phyloP scores from a whole-genome alignment of 1,140 invertebrate species.

The Papilio xuthus region DNA sequence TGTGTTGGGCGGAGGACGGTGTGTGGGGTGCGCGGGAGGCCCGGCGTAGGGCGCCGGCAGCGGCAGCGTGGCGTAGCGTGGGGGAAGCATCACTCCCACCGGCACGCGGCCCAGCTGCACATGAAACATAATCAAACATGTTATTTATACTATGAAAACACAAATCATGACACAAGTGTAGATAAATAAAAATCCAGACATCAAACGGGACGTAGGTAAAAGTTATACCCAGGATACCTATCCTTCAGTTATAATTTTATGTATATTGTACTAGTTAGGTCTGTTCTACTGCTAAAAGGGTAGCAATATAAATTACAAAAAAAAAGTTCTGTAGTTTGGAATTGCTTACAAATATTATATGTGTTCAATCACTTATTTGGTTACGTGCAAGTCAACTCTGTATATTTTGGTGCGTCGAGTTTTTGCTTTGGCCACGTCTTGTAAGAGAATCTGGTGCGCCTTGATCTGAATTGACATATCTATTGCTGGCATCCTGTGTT shows the following conservation, averaged over 20 bases:
- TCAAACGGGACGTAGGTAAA: no score
- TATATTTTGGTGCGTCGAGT: background rate
- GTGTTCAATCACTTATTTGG: background rate
- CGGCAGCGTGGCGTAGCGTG: constrained; percentile 72
- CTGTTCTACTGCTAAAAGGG: background rate
- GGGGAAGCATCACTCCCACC: constrained; percentile 63
- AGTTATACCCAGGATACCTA: no score
- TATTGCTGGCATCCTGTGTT: background rate
- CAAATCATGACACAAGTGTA: background rate
- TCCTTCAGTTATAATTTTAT: background rate
- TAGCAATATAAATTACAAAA: no score
- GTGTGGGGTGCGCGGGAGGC: constrained; percentile 63
- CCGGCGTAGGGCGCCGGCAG: constrained; percentile 58
- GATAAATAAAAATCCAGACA: background rate
- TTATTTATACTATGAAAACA: background rate
- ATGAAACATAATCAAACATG: background rate
- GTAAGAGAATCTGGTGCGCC: background rate
- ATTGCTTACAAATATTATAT: background rate
- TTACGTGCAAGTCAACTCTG: background rate
- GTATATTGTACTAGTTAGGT: background rate
- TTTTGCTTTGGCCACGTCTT: background rate
- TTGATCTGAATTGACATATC: background rate
- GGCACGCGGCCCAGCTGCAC: constrained; percentile 68
- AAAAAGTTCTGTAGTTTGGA: no score
- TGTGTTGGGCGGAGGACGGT: constrained; percentile 56